Evolutionary conservation across 2,797 vertebrate genomes (phyloP).

Genomic region (Galaxias olidus): DNA sequence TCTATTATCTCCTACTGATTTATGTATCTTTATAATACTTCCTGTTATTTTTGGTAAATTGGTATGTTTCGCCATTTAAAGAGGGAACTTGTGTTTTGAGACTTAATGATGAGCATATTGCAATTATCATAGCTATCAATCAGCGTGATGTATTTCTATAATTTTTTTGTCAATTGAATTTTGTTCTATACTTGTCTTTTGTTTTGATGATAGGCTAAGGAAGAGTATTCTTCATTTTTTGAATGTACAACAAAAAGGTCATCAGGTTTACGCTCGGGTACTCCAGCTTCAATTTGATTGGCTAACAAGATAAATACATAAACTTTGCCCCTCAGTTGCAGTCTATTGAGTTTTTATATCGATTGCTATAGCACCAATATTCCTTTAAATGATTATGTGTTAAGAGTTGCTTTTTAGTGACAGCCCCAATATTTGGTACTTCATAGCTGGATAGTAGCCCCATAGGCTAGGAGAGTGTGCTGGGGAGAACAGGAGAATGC

Average conservation of each 20-base stretch:
- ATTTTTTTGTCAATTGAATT: slow-evolving; percentile 23
- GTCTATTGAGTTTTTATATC: slow-evolving; percentile 31
- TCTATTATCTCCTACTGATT: slow-evolving; percentile 27
- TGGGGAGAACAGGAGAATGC: slow-evolving; percentile 36
- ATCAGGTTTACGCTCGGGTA: slow-evolving; percentile 70
- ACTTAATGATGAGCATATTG: slow-evolving; percentile 48
- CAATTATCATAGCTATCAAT: slow-evolving; percentile 47
- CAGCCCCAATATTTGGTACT: slow-evolving; percentile 62
- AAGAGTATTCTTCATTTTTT: slow-evolving; percentile 58
- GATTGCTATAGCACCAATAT: slow-evolving; percentile 43
- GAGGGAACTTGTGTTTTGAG: slow-evolving; percentile 41
- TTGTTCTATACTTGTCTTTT: slow-evolving; percentile 31
- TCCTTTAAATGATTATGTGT: slow-evolving; percentile 35
- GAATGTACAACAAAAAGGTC: slow-evolving; percentile 71
- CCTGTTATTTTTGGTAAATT: slow-evolving; percentile 40
- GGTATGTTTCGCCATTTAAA: slow-evolving; percentile 43
- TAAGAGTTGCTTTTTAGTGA: slow-evolving; percentile 32
- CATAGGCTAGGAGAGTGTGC: slow-evolving; percentile 38
- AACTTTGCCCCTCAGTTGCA: slow-evolving; percentile 20
- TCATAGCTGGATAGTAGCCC: slow-evolving; percentile 43
- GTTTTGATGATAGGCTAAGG: slow-evolving; percentile 36
- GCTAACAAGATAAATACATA: slow-evolving; percentile 35
- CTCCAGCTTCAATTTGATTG: slow-evolving; percentile 61
- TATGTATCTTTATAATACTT: slow-evolving; percentile 43
- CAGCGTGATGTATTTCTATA: slow-evolving; percentile 22